Percentiles rank a stretch among this genome's conserved stretches.
phyloP scores from a whole-genome alignment of 1,140 invertebrate species.

The Popillia japonica region DNA sequence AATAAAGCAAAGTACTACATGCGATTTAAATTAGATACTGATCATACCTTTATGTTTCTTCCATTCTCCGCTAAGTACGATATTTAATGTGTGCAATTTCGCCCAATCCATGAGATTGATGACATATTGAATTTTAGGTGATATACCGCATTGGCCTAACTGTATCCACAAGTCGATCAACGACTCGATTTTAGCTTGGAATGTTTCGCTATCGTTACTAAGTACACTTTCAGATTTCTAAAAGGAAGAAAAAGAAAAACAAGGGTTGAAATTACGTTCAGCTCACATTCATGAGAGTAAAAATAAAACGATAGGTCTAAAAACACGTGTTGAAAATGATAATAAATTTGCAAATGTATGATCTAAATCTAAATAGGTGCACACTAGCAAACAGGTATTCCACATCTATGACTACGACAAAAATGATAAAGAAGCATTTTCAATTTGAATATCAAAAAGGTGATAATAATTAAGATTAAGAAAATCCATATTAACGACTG shows the following conservation, averaged over 20 bases:
- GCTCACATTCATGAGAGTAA: not conserved
- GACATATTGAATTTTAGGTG: conserved; percentile 52
- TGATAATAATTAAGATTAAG: conserved; percentile 20
- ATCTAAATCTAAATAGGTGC: not conserved
- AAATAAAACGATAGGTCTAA: not conserved
- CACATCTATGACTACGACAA: not conserved
- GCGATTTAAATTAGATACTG: too few relatives aligned
- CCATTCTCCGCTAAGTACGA: conserved; percentile 58
- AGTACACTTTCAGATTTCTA: conserved; percentile 57
- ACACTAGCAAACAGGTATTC: not conserved
- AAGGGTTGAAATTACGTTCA: not conserved
- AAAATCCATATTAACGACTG: conserved; percentile 25
- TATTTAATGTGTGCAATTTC: conserved; percentile 58
- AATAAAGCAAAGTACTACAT: too few relatives aligned
- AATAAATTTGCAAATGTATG: not conserved
- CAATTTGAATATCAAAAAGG: conserved; percentile 2
- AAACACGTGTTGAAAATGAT: conserved; percentile 7
- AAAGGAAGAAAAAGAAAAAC: conserved; percentile 47
- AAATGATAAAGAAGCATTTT: not conserved
- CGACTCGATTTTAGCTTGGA: conserved; percentile 54
- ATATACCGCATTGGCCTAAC: conserved; percentile 49
- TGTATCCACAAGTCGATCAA: conserved; percentile 58
- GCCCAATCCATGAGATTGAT: conserved; percentile 57
- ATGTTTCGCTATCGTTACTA: conserved; percentile 53
- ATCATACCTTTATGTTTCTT: conserved; percentile 55